Base-by-base conservation (phyloP, 53 echinoderm and acorn worm genomes). In the Apostichopus leukothele region DNA sequence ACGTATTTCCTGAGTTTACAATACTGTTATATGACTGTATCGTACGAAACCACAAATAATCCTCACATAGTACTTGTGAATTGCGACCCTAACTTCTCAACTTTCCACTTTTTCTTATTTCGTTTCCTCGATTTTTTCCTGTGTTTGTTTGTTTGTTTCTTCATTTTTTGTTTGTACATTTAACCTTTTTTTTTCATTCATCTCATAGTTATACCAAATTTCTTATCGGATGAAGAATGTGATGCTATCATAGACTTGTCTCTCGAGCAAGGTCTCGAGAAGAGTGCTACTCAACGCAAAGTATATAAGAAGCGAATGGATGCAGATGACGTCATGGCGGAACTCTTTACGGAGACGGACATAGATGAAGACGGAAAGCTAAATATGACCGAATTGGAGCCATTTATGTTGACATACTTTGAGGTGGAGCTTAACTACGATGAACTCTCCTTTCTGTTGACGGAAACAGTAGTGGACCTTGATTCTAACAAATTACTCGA, bases 141-240 rank as follows among this genome's bases (percentile, higher is more conserved):
- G 2, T 39, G 39, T 39, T 39, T 39, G 39, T 39, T 3, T 39
- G 39, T 39, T 39, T 39, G 39, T 39, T 39, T 3, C 3, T 39
- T 3, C 2, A 39, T 3, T 39, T 39, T 39, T 39, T 39, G 39
- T 39, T 39, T 39, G 39, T 39, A 39, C 39, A 3, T 57, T 57
- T 10, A 57, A 71, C 18, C 21, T 39, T 0, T 27, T 16, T 12
- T 76, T 52, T 50, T 1, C 8, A 39, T 76, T 52, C 7, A 27
- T 39, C 16, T 11, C 13, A 10, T 26, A 85, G 85, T 85, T 67
- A 85, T 85, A 85, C 85, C 85, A 5, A 67, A 85, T 50, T 85
- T 85, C 68, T 60, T 85, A 23, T 27, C 66, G 66, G 85, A 85
- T 67, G 85, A 85, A 63, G 85, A 85, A 50, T 85, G 85, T 22